These are phyloP conservation scores for Plecturocebus donacophilus DNA, from an alignment of 2,113 vertebrate species.

Conservation along the genomic window DNA sequence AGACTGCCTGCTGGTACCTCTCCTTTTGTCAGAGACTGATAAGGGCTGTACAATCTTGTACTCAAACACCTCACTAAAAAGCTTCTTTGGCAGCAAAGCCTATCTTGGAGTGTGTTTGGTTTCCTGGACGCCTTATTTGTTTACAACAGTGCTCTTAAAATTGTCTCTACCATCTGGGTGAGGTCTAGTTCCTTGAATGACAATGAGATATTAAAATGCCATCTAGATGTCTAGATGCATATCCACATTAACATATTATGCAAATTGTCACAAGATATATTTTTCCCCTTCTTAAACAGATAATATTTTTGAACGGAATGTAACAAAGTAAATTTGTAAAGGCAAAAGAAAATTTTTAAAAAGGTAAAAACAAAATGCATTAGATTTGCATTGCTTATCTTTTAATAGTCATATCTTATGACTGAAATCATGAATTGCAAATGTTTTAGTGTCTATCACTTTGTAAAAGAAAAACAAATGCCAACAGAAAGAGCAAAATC, in stretches of 20 bases:
- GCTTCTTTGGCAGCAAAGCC: slow-evolving; percentile 66
- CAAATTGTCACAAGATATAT: slow-evolving; percentile 80
- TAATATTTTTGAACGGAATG: slow-evolving; percentile 82
- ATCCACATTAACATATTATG: slow-evolving; percentile 85
- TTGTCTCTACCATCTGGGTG: slow-evolving; percentile 87
- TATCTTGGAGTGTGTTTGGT: slow-evolving; percentile 80
- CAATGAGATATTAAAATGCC: slow-evolving; percentile 91
- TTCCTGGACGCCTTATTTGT: slow-evolving; percentile 88
- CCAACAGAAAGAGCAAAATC: slow-evolving; percentile 12
- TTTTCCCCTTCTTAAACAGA: slow-evolving; percentile 79
- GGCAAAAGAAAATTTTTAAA: slow-evolving; percentile 66
- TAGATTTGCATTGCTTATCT: slow-evolving; percentile 66
- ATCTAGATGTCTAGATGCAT: slow-evolving; percentile 88
- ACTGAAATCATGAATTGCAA: slow-evolving; percentile 60
- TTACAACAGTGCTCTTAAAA: slow-evolving; percentile 89
- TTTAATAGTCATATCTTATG: slow-evolving; percentile 68
- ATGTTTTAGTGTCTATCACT: slow-evolving; percentile 57
- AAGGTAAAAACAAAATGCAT: slow-evolving; percentile 47
- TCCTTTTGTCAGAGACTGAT: slow-evolving; percentile 48
- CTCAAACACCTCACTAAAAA: slow-evolving; percentile 76
- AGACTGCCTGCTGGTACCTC: not conserved
- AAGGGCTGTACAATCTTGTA: slow-evolving; percentile 64
- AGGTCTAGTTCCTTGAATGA: slow-evolving; percentile 86
- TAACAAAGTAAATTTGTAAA: slow-evolving; percentile 78
- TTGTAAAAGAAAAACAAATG: slow-evolving; percentile 43